phyloP scores from a whole-genome alignment of 2,797 vertebrate genomes.

The Notamacropus eugenii region DNA sequence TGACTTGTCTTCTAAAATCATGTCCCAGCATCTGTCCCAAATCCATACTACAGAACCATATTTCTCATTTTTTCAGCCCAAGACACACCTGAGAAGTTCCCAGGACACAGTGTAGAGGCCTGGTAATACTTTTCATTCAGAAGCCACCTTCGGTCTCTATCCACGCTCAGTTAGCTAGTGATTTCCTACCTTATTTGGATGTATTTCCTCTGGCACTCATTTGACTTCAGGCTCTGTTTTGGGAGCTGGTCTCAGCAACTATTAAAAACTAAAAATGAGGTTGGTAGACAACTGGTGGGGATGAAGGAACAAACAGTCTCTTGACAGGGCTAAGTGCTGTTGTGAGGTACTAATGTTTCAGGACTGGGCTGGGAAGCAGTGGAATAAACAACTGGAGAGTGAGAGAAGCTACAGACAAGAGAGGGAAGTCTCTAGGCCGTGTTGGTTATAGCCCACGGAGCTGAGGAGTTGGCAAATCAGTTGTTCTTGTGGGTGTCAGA shows the following conservation, averaged over 20 bases:
- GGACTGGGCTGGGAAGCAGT: not conserved
- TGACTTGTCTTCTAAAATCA: not conserved
- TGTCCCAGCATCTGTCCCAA: not conserved
- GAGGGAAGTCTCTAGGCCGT: not conserved
- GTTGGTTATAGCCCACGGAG: rapidly evolving
- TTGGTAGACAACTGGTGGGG: not conserved
- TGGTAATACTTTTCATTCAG: not conserved
- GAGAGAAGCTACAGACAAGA: not conserved
- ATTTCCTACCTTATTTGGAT: not conserved
- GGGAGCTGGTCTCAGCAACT: not conserved
- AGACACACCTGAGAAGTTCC: not conserved
- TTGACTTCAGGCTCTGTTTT: not conserved
- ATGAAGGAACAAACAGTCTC: not conserved
- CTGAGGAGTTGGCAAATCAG: rapidly evolving
- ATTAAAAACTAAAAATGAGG: rapidly evolving
- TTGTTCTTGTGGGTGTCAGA: not conserved
- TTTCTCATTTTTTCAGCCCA: not conserved
- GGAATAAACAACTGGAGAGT: not conserved
- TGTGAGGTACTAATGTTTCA: not conserved
- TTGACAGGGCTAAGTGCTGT: not conserved
- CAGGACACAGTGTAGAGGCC: not conserved
- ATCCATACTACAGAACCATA: not conserved
- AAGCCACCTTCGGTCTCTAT: not conserved
- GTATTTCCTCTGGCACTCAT: not conserved
- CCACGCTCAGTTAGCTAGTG: not conserved